Evolutionary conservation across 2,797 vertebrate species (phyloP), one percentile per base, ranked within the genome.

Genomic region (Podarcis lilfordi): DNA sequence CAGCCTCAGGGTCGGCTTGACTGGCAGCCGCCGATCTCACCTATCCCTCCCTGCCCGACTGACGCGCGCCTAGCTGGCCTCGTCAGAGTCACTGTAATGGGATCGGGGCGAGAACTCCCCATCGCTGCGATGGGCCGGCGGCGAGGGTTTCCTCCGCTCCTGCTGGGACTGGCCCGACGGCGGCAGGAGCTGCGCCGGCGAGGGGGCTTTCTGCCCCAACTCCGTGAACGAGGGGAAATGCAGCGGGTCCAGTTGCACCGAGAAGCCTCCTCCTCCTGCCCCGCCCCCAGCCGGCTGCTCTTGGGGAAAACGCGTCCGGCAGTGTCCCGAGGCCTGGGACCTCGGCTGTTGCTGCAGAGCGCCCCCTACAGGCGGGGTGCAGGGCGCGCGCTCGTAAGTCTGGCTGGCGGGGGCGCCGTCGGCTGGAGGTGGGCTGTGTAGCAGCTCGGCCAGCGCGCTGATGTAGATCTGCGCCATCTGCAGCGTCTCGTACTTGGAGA

Each of bases 391-490:
- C 8, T 96, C 95, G 61, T 94, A 96, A 61, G 96, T 61, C 76
- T 71, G 82, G 1, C 92, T 43, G 59, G 92, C 89, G 59, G 96
- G 76, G 10, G 91, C 86, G 91, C 82, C 3, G 86, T 94, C 71
- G 77, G 91, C 8, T 32, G 93, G 76, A 59, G 71, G 91, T 61
- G 84, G 86, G 71, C 80, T 97, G 85, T 98, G 95, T 61, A 99
- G 97, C 88, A 99, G 97, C 75, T 99, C 99, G 1, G 98, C 98
- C 92, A 99, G 95, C 7, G 98, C 99, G 91, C 98, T 99, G 96
- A 99, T 99, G 97, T 99, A 99, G 95, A 99, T 99, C 95, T 99
- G 98, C 19, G 98, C 98, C 98, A 99, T 99, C 96, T 99, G 98
- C 81, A 99, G 94, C 32, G 99, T 99, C 94, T 99, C 98, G 74